Conservation (phyloP, 2,888 invertebrate genomes). For the Pristionchus maxplancki region DNA sequence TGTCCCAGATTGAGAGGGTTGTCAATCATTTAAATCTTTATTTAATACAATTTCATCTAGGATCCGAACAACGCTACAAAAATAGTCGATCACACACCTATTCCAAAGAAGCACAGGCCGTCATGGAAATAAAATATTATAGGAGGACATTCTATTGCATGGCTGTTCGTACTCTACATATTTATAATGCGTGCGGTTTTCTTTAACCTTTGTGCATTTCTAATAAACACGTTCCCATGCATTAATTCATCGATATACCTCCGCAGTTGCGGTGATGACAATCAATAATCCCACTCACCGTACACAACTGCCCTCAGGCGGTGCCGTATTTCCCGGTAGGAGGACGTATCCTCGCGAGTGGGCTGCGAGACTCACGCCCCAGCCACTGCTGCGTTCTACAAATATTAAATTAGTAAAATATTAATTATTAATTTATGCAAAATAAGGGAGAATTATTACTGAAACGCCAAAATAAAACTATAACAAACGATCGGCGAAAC, state of each 20-base stretch:
- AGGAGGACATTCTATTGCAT: too few species aligned
- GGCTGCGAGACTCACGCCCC: constrained; percentile 13
- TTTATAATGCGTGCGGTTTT: not conserved
- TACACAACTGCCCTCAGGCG: not conserved
- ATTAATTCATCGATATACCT: too few species aligned
- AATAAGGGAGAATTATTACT: too few species aligned
- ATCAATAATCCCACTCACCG: not conserved
- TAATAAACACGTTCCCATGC: too few species aligned
- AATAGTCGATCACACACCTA: not conserved
- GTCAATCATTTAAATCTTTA: too few species aligned
- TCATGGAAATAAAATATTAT: too few species aligned
- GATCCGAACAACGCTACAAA: not conserved
- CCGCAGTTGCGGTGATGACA: too few species aligned
- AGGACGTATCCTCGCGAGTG: not conserved
- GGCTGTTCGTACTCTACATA: too few species aligned
- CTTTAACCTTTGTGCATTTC: too few species aligned
- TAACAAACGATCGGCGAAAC: not conserved
- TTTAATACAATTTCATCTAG: not conserved
- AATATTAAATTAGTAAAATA: too few species aligned
- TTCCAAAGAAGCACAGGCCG: too few species aligned
- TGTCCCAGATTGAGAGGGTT: constrained; percentile 14
- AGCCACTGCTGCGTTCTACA: not conserved
- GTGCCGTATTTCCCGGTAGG: not conserved
- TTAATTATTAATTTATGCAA: too few species aligned
- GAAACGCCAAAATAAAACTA: not conserved